Evolutionary conservation across 2,113 vertebrate species (phyloP).

Genomic region (Lophotis ruficrista): DNA sequence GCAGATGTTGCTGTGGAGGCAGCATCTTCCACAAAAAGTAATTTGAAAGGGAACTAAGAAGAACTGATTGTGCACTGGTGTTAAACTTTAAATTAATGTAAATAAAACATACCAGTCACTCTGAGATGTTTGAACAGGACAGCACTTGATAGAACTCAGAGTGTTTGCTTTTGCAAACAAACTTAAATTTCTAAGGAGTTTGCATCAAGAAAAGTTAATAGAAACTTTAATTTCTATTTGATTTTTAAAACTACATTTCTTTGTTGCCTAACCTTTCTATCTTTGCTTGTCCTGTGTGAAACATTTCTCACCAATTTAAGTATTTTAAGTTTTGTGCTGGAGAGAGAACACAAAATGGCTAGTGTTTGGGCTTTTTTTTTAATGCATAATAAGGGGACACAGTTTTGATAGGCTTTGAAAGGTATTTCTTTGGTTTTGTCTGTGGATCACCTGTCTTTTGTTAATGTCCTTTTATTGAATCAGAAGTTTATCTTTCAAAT

Average conservation of each 20-base stretch:
- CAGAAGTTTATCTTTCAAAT: not conserved
- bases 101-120: conserved; percentile 24
- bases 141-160: not conserved
- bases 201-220: not conserved
- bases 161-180: not conserved
- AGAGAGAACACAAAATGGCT: not conserved
- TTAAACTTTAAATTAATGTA: not conserved
- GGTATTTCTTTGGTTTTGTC: not conserved
- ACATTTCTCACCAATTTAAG: not conserved
- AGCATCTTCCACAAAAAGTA: not conserved
- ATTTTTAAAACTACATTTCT: not conserved
- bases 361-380: not conserved
- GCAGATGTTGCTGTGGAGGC: conserved; percentile 15
- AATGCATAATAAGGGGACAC: not conserved
- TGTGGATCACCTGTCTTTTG: not conserved
- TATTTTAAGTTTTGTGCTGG: not conserved
- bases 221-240: not conserved
- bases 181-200: not conserved
- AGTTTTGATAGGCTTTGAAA: not conserved
- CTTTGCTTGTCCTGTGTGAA: not conserved
- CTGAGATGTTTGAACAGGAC: not conserved
- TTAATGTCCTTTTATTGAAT: not conserved
- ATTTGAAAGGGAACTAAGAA: not conserved
- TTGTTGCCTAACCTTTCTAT: not conserved
- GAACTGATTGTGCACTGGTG: not conserved